Conservation (phyloP, 2,888 invertebrate genomes). For the Zaprionus bogoriensis region DNA sequence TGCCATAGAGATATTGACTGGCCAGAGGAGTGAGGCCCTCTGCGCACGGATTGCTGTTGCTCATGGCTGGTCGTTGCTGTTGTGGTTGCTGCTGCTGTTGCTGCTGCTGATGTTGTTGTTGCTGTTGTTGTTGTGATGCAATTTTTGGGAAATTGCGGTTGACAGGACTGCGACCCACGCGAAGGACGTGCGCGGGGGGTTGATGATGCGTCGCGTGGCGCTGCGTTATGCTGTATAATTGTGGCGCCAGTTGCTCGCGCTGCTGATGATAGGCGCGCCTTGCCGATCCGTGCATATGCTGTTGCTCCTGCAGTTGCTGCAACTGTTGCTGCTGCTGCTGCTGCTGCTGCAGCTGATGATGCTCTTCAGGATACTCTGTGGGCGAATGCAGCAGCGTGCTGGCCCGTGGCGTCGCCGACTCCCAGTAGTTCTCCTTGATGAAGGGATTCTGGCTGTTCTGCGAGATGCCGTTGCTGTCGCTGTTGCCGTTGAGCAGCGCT, state of each 20-base stretch:
- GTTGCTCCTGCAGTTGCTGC: slow-evolving; percentile 39
- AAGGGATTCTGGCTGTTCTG: slow-evolving; percentile 78
- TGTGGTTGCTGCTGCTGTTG: slow-evolving; percentile 19
- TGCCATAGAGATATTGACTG: slow-evolving; percentile 76
- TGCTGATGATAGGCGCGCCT: slow-evolving; percentile 66
- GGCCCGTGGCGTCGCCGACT: slow-evolving; percentile 64
- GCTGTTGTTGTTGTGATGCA: slow-evolving; percentile 29
- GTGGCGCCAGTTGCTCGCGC: slow-evolving; percentile 66
- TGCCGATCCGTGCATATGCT: slow-evolving; percentile 57
- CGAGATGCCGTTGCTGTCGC: slow-evolving; percentile 45
- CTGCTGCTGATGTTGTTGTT: slow-evolving; percentile 29
- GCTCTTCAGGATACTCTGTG: slow-evolving; percentile 67
- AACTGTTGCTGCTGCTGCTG: slow-evolving; percentile 41
- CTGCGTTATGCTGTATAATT: slow-evolving; percentile 53
- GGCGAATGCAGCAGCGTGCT: slow-evolving; percentile 80
- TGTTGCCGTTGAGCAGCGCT: slow-evolving; percentile 53
- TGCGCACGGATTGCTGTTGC: slow-evolving; percentile 55
- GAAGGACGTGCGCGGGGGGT: slow-evolving; percentile 60
- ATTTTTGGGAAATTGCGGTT: slow-evolving; percentile 55
- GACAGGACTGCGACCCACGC: slow-evolving; percentile 78
- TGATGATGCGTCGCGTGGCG: slow-evolving; percentile 47
- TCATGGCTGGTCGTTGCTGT: slow-evolving; percentile 15
- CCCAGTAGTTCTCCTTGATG: slow-evolving; percentile 81
- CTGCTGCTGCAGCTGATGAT: slow-evolving; percentile 47
- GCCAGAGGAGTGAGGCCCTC: slow-evolving; percentile 74